Percentiles rank a stretch among this genome's conserved stretches.
Evolutionary conservation across 2,888 invertebrate genomes (phyloP).

Genomic region (Diadegma fenestrale): DNA sequence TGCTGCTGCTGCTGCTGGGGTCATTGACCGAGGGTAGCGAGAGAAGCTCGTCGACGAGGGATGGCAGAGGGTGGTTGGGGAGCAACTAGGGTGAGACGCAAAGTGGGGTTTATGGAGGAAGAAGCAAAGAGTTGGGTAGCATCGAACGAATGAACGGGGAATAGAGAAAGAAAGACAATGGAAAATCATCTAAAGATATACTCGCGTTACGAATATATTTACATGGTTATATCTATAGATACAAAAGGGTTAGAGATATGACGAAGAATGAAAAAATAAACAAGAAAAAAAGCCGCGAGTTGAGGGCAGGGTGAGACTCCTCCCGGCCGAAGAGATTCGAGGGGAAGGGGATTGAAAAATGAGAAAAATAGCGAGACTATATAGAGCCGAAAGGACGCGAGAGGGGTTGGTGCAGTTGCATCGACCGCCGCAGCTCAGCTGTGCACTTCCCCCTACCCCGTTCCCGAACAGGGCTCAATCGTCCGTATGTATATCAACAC

Average conservation of each 20-base stretch:
- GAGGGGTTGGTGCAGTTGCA: constrained; percentile 82
- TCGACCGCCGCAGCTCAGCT: constrained; percentile 76
- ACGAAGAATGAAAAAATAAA: constrained; percentile 34
- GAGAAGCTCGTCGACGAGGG: constrained; percentile 72
- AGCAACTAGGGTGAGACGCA: constrained; percentile 60
- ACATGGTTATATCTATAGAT: constrained; percentile 10
- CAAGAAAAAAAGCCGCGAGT: constrained; percentile 30
- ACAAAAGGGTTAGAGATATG: constrained; percentile 37
- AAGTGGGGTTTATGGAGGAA: constrained; percentile 42
- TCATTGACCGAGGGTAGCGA: constrained; percentile 81
- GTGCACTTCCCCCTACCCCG: constrained; percentile 70
- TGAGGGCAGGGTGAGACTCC: constrained; percentile 30
- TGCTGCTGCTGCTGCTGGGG: constrained; percentile 77
- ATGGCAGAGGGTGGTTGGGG: constrained; percentile 66
- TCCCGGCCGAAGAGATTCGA: neutral
- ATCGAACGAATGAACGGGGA: constrained; percentile 43
- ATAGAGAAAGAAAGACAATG: constrained; percentile 25
- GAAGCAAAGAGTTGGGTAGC: constrained; percentile 54
- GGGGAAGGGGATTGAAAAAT: constrained; percentile 27
- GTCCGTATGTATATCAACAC: constrained; percentile 24
- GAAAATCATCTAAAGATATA: constrained; percentile 3
- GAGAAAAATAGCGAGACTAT: constrained; percentile 39
- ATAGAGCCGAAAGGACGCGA: constrained; percentile 70
- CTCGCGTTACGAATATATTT: neutral
- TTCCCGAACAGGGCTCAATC: constrained; percentile 49